Conservation (phyloP, 2,888 invertebrate species). For the Drosophila conformis region DNA sequence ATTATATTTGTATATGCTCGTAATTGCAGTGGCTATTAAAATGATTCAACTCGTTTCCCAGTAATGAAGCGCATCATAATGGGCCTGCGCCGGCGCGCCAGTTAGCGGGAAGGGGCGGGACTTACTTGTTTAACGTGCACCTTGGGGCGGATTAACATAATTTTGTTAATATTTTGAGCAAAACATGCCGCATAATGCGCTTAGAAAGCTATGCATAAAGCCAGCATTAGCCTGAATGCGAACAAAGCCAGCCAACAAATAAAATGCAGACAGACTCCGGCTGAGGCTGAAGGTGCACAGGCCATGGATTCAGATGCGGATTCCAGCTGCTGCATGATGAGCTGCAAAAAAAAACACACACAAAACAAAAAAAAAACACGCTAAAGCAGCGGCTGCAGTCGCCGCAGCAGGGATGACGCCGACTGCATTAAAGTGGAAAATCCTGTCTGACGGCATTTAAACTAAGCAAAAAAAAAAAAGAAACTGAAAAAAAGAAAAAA, state of each 20-base stretch:
- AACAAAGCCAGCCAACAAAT: slow-evolving; percentile 19
- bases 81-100: slow-evolving; percentile 10
- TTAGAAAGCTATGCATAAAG: slow-evolving; percentile 70
- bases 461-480: slow-evolving; percentile 53
- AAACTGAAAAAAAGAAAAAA: slow-evolving; percentile 56
- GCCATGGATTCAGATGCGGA: slow-evolving; percentile 42
- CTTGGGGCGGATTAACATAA: slow-evolving; percentile 63
- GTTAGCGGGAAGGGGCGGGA: slow-evolving; percentile 8
- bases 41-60: slow-evolving; percentile 49
- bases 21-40: slow-evolving; percentile 72
- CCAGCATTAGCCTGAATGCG: slow-evolving; percentile 69
- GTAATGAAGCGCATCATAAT: slow-evolving; percentile 39
- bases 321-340: slow-evolving; percentile 62
- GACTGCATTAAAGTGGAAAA: slow-evolving; percentile 80
- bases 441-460: slow-evolving; percentile 82
- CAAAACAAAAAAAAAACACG: slow-evolving; percentile 45
- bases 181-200: slow-evolving; percentile 60
- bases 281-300: slow-evolving; percentile 26
- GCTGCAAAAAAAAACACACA: slow-evolving; percentile 26
- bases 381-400: slow-evolving; percentile 30
- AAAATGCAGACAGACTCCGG: slow-evolving; percentile 28
- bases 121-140: slow-evolving; percentile 29
- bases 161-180: slow-evolving; percentile 64
- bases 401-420: slow-evolving; percentile 14
- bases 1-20: slow-evolving; percentile 34